Base-by-base conservation (phyloP, 1,140 invertebrate species). In the Arion vulgaris region DNA sequence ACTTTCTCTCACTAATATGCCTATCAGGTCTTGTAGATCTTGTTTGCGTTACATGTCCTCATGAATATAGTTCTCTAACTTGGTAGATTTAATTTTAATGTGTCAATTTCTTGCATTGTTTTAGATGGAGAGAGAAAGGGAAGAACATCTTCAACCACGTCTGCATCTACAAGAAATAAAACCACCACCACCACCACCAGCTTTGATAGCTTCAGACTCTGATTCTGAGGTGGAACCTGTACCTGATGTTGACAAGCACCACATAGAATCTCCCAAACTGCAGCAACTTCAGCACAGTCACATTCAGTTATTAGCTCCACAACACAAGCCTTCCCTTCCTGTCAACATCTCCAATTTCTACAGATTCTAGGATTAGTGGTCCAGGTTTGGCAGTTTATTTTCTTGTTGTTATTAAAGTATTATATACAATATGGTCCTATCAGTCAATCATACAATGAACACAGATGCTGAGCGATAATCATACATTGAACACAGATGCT, bases 141-240 rank as follows among this genome's bases (percentile, higher is more conserved):
- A 98, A 89, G 96, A 96, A 88, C 94, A 96, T 89, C 96, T 97
- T 90, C 95, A 95, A 90, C 96, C 96, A 5, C 95, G 90, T 57
- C 85, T 93, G 66, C 86, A 91, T 53, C 84, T 92, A 7, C 36
- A 86, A 62, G 79, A 88, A 84, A 41, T 80, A 34, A 79, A 86
- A 75, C 57, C 85, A 82, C 38, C 82, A 83, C 62, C 85, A 82
- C 34, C 83, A 81, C 76, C 74, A 49, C 79, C 76, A 32, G 19
- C 72, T 51, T 71, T 69, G 17, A 72, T 72, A 72, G 81, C 83
- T 39, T 73, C 80, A 17, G 83, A 87, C 1, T 81, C 81, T 39
- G 83, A 84, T 39, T 53, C 77, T 51, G 82, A 86, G 77, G 39
- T 38, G 32, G 81, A 83, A 84, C 86, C 51, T 39, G 49, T 72